A percentile compares a stretch with the other conserved stretches of the same genome.
These are phyloP conservation scores for Lithophane leautieri DNA, from an alignment of 2,888 invertebrate species.

Conservation along the genomic window DNA sequence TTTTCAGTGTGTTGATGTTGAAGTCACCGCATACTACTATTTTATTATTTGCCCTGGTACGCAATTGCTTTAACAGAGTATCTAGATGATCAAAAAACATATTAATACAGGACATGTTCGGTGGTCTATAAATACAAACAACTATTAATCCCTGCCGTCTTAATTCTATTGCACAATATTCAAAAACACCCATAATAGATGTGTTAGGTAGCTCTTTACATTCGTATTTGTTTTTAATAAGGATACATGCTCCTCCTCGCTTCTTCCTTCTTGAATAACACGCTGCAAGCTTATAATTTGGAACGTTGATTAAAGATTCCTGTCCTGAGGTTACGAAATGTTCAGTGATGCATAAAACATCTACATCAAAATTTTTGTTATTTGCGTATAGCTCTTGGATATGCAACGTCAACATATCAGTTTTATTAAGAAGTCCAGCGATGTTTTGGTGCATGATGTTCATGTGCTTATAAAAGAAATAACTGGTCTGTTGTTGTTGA, in stretches of 20 bases:
- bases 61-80: background rate
- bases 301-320: background rate
- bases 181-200: background rate
- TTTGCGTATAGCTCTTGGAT: background rate
- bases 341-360: background rate
- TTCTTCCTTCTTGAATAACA: background rate
- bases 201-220: background rate
- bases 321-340: background rate
- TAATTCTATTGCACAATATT: background rate
- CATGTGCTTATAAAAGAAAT: too few species aligned
- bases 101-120: background rate
- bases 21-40: too few species aligned
- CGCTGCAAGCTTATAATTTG: background rate
- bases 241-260: background rate
- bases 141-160: background rate
- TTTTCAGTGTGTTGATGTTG: too few species aligned
- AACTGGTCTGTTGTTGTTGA: background rate
- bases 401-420: background rate
- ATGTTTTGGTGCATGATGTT: background rate
- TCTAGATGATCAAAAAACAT: background rate
- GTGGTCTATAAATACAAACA: background rate
- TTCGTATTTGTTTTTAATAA: background rate
- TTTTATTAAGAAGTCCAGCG: too few species aligned
- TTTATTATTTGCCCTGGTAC: conserved; percentile 1
- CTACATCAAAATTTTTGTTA: background rate